A percentile compares a stretch with the other conserved stretches of the same genome.
Conservation (phyloP, 2,888 invertebrate genomes). For the Orchesella flavescens region DNA sequence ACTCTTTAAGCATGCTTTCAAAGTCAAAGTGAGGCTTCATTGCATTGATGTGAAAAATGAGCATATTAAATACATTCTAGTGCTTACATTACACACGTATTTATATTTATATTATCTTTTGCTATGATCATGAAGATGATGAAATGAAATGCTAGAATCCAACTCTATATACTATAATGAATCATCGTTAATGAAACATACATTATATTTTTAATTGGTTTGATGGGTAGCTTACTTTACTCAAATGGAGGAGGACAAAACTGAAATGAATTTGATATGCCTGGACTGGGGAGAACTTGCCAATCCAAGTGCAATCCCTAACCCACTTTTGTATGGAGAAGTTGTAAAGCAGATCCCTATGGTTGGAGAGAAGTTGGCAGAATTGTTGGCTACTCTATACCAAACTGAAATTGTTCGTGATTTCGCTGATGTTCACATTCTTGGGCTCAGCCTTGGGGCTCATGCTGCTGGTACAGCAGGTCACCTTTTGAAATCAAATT, state of each 20-base stretch:
- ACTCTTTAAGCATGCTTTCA: neutral
- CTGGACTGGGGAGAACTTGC: constrained; percentile 65
- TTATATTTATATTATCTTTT: too few species aligned
- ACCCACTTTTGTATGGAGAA: constrained; percentile 64
- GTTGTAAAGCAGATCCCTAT: constrained; percentile 60
- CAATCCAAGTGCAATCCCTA: constrained; percentile 62
- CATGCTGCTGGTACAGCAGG: constrained; percentile 65
- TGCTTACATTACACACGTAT: too few species aligned
- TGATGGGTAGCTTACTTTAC: constrained; percentile 45
- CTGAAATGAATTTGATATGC: constrained; percentile 63
- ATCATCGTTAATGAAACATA: too few species aligned
- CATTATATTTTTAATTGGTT: neutral
- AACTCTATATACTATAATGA: too few species aligned
- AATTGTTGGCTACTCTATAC: constrained; percentile 59
- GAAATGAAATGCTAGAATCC: too few species aligned
- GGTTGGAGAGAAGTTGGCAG: constrained; percentile 64
- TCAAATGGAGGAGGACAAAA: constrained; percentile 54
- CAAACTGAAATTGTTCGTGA: constrained; percentile 59
- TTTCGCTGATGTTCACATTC: constrained; percentile 61
- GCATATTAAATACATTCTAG: too few species aligned
- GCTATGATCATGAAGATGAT: too few species aligned
- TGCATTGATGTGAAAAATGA: neutral
- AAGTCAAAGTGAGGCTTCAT: neutral
- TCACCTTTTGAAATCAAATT: constrained; percentile 54
- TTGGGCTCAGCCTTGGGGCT: constrained; percentile 62